phyloP scores from a whole-genome alignment of 2,797 vertebrate species.

The Phalloptychus januarius region DNA sequence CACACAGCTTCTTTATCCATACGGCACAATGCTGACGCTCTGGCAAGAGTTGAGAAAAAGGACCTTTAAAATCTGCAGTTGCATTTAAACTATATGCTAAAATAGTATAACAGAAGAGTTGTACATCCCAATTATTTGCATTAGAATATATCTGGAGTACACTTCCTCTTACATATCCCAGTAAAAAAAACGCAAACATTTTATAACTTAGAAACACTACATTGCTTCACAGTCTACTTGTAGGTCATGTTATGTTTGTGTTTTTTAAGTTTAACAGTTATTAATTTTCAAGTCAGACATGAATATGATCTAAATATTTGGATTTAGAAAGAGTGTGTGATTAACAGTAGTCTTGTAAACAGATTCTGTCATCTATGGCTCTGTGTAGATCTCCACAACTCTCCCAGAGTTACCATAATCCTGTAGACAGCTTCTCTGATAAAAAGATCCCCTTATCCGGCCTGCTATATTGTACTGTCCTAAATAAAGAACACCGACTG shows the following conservation, averaged over 20 bases:
- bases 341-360: not conserved
- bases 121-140: not conserved
- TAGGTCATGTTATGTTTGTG: not conserved
- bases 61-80: not conserved
- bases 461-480: not conserved
- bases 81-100: not conserved
- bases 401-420: not conserved
- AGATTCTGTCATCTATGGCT: not conserved
- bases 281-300: not conserved
- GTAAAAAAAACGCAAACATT: not conserved
- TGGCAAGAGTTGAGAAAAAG: conserved; percentile 42
- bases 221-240: not conserved
- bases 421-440: not conserved
- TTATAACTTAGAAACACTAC: not conserved
- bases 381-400: not conserved
- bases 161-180: not conserved
- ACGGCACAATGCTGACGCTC: conserved; percentile 88
- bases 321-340: not conserved
- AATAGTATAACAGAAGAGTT: not conserved
- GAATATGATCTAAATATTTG: not conserved
- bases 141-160: not conserved
- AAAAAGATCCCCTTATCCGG: not conserved
- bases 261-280: not conserved
- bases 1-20: conserved; percentile 96
- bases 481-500: not conserved